These are phyloP conservation scores for Momotus momota DNA, from an alignment of 2,797 vertebrate genomes.

Conservation along the genomic window DNA sequence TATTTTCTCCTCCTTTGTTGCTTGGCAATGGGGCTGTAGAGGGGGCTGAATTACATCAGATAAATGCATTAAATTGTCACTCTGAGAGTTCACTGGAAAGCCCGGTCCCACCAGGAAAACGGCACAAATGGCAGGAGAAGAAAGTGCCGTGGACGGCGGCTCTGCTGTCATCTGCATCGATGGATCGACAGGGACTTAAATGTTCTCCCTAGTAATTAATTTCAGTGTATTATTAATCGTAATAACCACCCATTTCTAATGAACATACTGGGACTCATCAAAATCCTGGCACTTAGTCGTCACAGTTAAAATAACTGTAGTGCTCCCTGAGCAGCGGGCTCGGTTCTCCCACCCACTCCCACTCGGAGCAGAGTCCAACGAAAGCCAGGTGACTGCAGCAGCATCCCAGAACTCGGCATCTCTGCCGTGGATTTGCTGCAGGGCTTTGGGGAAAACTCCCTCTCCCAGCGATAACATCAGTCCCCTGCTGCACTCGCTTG, in stretches of 20 bases:
- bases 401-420: not conserved
- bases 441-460: not conserved
- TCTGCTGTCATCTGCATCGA: not conserved
- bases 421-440: not conserved
- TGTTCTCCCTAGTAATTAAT: conserved; percentile 46
- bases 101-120: not conserved
- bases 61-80: conserved; percentile 11
- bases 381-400: not conserved
- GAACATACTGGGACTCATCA: not conserved
- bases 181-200: not conserved
- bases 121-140: not conserved
- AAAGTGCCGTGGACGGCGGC: not conserved
- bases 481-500: not conserved
- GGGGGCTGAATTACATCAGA: conserved; percentile 10
- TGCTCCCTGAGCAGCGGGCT: not conserved
- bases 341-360: not conserved
- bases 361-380: not conserved
- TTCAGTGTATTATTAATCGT: conserved; percentile 41
- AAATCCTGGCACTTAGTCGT: not conserved
- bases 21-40: conserved; percentile 40
- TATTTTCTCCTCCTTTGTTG: conserved; percentile 39
- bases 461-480: not conserved
- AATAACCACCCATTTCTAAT: conserved; percentile 44
- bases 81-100: not conserved
- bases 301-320: conserved; percentile 38